These are phyloP conservation scores for Nannoperca australis DNA, from an alignment of 2,797 vertebrate species.

Conservation along the genomic window DNA sequence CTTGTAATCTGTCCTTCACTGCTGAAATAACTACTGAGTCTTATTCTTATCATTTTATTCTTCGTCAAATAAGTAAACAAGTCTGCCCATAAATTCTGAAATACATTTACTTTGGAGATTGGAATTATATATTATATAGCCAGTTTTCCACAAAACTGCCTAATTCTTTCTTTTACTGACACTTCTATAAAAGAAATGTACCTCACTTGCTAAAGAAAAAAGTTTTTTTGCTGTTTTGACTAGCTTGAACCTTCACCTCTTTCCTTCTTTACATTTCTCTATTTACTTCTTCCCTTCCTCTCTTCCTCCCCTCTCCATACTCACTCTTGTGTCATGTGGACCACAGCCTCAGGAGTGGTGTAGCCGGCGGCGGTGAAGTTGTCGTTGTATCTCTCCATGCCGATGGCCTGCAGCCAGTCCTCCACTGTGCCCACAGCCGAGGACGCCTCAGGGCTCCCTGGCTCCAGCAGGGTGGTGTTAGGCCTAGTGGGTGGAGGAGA, in stretches of 20 bases:
- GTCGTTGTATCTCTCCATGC: constrained; percentile 98
- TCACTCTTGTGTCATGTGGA: constrained; percentile 99
- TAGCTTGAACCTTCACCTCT: neutral
- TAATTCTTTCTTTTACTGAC: neutral
- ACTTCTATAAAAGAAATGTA: neutral
- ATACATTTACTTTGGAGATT: too few relatives aligned
- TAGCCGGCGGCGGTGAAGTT: constrained; percentile 97
- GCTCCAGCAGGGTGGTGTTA: constrained; percentile 93
- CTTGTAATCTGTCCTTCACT: neutral
- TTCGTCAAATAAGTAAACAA: neutral
- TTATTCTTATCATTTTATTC: too few relatives aligned
- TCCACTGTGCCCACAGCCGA: constrained; percentile 90
- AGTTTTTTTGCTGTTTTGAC: neutral
- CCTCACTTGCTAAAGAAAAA: neutral
- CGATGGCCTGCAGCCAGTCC: constrained; percentile 97
- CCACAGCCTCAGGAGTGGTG: constrained; percentile 93
- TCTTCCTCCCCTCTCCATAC: constrained; percentile 65
- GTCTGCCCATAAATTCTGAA: too few relatives aligned
- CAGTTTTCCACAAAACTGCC: too few relatives aligned
- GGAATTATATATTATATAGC: too few relatives aligned
- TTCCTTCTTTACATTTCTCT: neutral
- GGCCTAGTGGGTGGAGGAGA: constrained; percentile 80
- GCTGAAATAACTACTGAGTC: neutral
- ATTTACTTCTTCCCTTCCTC: too few relatives aligned
- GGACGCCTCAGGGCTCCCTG: constrained; percentile 91